These are phyloP conservation scores for Empidonax traillii DNA, from an alignment of 2,113 vertebrate species.

Conservation along the genomic window DNA sequence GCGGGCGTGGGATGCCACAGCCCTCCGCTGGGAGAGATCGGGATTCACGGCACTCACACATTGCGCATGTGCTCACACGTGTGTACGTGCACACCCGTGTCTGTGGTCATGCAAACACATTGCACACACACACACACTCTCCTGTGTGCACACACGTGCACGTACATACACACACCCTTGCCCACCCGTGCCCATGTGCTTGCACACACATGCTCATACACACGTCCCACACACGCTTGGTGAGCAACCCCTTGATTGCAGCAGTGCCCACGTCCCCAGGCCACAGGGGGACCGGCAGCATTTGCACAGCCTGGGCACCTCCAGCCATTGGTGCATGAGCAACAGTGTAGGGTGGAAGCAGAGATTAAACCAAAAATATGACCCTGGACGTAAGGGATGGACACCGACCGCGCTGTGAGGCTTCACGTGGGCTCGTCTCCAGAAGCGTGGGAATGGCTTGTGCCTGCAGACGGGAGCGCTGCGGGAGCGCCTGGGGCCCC, in stretches of 20 bases:
- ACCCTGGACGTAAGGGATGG: rapidly evolving
- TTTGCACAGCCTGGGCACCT: too few relatives aligned
- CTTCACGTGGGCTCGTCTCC: rapidly evolving
- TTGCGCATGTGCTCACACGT: neutral
- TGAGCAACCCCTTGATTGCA: rapidly evolving
- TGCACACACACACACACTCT: too few relatives aligned
- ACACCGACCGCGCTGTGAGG: rapidly evolving
- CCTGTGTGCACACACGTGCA: neutral
- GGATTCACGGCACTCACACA: neutral
- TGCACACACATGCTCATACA: neutral
- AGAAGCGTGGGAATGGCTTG: neutral
- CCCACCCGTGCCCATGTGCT: neutral
- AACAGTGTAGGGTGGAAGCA: rapidly evolving
- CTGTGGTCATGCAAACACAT: neutral
- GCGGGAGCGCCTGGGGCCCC: neutral
- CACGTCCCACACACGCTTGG: rapidly evolving
- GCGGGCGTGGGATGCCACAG: neutral
- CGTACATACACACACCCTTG: rapidly evolving
- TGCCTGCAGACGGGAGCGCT: neutral
- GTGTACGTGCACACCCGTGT: rapidly evolving
- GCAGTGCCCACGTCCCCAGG: rapidly evolving
- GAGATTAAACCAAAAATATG: rapidly evolving
- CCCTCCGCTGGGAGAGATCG: neutral
- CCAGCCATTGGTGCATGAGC: rapidly evolving
- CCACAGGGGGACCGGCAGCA: rapidly evolving